Evolutionary conservation across 2,888 invertebrate species (phyloP).

Genomic region (Caenorhabditis drosophilae): DNA sequence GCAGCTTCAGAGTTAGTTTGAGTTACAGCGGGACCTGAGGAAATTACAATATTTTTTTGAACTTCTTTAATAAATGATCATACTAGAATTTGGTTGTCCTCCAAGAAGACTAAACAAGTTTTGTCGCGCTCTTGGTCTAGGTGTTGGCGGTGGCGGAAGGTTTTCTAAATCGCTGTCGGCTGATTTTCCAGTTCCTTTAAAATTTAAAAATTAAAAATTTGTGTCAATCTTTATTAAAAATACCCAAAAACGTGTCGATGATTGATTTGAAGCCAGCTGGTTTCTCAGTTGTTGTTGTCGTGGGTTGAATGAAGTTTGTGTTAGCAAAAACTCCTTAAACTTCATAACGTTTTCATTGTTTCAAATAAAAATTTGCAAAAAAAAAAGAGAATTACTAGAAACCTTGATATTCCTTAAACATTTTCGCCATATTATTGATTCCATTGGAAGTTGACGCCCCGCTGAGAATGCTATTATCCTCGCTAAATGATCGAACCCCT

Average conservation of each 20-base stretch:
- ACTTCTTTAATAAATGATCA: no score
- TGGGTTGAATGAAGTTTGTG: slow-evolving; percentile 25
- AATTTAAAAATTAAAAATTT: neutral
- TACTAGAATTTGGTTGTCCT: no score
- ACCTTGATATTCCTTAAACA: slow-evolving; percentile 47
- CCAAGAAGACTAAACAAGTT: slow-evolving; percentile 33
- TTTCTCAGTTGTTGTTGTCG: slow-evolving; percentile 44
- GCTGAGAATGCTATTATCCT: slow-evolving; percentile 47
- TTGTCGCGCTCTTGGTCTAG: slow-evolving; percentile 38
- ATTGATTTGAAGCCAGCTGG: slow-evolving; percentile 42
- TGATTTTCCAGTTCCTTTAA: slow-evolving; percentile 30
- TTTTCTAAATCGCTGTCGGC: slow-evolving; percentile 32
- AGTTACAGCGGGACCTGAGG: no score
- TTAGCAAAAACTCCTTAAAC: slow-evolving; percentile 38
- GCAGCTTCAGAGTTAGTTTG: slow-evolving; percentile 1
- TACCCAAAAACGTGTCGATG: slow-evolving; percentile 52
- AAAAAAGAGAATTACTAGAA: neutral
- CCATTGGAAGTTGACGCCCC: slow-evolving; percentile 36
- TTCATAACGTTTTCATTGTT: neutral
- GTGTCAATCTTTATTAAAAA: neutral
- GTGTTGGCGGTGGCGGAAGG: slow-evolving; percentile 49
- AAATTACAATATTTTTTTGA: no score
- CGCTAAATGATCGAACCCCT: slow-evolving; percentile 45
- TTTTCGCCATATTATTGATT: slow-evolving; percentile 41
- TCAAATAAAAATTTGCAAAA: neutral